Evolutionary conservation across 2,888 invertebrate species (phyloP).

Genomic region (Erebia palarica): DNA sequence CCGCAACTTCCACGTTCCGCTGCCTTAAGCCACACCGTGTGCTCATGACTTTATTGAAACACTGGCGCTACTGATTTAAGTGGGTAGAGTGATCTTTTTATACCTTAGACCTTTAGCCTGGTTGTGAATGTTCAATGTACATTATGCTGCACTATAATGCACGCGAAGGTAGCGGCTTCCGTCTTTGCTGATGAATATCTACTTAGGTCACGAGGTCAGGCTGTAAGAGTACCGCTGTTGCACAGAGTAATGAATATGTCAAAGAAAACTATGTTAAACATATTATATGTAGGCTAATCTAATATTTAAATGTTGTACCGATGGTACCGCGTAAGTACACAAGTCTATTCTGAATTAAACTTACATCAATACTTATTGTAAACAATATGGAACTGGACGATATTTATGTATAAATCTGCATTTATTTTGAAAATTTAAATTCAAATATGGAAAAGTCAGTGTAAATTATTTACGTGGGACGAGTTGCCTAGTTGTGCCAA

Average conservation of each 20-base stretch:
- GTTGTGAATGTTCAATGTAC: slow-evolving; percentile 38
- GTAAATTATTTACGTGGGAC: too few relatives aligned
- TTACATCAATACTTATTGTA: too few relatives aligned
- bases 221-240: slow-evolving; percentile 6
- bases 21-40: background rate
- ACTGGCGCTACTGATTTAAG: slow-evolving; percentile 27
- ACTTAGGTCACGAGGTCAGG: slow-evolving; percentile 15
- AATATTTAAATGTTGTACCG: background rate
- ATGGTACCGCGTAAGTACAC: background rate
- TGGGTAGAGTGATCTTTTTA: slow-evolving; percentile 33
- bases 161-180: slow-evolving; percentile 50
- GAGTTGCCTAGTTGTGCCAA: too few relatives aligned
- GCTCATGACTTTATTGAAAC: background rate
- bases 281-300: background rate
- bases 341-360: background rate
- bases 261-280: background rate
- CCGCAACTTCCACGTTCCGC: background rate
- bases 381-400: too few relatives aligned
- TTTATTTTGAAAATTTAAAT: too few relatives aligned
- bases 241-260: slow-evolving; percentile 6
- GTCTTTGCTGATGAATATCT: slow-evolving; percentile 47
- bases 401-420: too few relatives aligned
- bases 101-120: slow-evolving; percentile 36
- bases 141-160: slow-evolving; percentile 39
- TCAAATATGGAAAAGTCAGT: too few relatives aligned